Percentiles rank a stretch among this genome's conserved stretches.
phyloP scores from a whole-genome alignment of 92 coral and sea anemone genomes.

The Epizoanthus ramosus region DNA sequence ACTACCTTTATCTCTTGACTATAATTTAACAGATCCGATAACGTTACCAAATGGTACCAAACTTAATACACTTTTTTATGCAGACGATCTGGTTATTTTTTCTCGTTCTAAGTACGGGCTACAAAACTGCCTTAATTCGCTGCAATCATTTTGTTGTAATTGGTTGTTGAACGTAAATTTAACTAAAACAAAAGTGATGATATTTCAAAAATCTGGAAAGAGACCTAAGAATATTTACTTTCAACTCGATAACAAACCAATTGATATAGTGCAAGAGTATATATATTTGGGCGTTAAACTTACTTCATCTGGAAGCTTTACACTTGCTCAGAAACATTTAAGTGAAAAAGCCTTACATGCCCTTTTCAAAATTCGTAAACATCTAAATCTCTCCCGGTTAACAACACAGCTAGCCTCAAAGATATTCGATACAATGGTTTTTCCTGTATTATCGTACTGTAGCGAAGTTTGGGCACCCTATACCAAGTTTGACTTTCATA shows the following conservation, averaged over 20 bases:
- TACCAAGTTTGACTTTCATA: background rate
- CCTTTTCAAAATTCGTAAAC: background rate
- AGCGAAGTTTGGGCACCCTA: background rate
- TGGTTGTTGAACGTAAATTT: no score
- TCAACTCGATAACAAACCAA: background rate
- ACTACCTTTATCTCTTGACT: no score
- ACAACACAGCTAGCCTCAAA: background rate
- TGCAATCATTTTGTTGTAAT: no score
- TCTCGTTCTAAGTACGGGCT: background rate
- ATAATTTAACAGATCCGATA: no score
- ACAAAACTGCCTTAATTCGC: background rate
- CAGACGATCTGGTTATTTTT: background rate
- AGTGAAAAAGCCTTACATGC: background rate
- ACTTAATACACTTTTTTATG: background rate
- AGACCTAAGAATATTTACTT: background rate
- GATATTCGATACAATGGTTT: constrained; percentile 10
- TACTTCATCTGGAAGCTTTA: background rate
- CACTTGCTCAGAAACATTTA: background rate
- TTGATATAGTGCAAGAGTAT: background rate
- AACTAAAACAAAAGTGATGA: no score
- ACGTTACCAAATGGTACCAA: background rate
- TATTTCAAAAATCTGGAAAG: no score
- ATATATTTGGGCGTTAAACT: background rate
- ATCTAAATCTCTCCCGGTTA: background rate
- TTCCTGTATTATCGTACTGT: background rate